Evolutionary conservation across 2,113 vertebrate genomes (phyloP).

Genomic region (Eretmochelys imbricata): DNA sequence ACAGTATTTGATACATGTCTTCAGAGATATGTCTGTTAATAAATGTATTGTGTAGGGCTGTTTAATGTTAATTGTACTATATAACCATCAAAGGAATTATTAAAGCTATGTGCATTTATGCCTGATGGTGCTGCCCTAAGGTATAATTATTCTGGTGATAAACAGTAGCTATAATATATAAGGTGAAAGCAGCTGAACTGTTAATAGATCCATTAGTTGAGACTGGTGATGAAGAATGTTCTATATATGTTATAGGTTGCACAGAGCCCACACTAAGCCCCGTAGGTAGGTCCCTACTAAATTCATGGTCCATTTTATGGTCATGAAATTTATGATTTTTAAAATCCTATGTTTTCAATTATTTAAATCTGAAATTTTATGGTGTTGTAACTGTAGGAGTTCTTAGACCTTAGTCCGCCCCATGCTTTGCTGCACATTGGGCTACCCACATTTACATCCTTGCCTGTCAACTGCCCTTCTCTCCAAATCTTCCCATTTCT

Average conservation of each 20-base stretch:
- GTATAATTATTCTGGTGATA: not conserved
- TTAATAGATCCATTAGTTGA: not conserved
- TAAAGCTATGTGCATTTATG: not conserved
- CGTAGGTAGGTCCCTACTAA: no score
- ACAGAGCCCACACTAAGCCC: not conserved
- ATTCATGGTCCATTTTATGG: no score
- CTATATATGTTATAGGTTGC: not conserved
- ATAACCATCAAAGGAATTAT: not conserved
- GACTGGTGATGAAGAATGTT: not conserved
- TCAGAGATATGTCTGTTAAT: no score
- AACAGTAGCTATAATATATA: not conserved
- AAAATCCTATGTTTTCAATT: no score
- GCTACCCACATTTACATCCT: no score
- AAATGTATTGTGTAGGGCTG: not conserved
- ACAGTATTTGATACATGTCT: not conserved
- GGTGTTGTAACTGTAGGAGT: no score
- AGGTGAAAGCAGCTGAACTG: not conserved
- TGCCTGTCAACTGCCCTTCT: no score
- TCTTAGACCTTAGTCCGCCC: no score
- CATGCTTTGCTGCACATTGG: no score
- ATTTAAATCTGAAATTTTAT: no score
- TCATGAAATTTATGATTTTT: no score
- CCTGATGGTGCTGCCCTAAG: accelerated
- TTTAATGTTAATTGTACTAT: not conserved
- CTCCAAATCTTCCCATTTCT: no score